A percentile compares a stretch with the other conserved stretches of the same genome.
These are phyloP conservation scores for Chrysolina oricalcia DNA, from an alignment of 2,888 invertebrate genomes.

Conservation along the genomic window DNA sequence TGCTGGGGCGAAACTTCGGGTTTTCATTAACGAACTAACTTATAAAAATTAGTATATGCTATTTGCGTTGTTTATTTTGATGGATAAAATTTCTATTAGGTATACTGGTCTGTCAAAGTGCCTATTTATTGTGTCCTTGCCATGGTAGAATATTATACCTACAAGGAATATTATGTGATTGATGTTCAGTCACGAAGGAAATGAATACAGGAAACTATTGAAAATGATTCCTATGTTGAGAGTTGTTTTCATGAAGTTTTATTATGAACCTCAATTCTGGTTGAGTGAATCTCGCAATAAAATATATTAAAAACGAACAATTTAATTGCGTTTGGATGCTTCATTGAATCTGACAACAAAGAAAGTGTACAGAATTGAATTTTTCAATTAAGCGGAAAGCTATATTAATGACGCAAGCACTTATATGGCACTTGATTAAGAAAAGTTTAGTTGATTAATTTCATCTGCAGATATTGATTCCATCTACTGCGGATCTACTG, in stretches of 20 bases:
- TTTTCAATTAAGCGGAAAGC: background rate
- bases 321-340: background rate
- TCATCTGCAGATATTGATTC: background rate
- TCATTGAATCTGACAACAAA: background rate
- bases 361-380: slow-evolving; percentile 12
- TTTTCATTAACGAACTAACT: no score
- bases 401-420: background rate
- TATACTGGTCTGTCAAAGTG: no score
- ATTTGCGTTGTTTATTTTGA: no score
- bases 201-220: background rate
- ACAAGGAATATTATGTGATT: no score
- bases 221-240: background rate
- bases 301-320: slow-evolving; percentile 7
- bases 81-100: no score
- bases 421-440: background rate
- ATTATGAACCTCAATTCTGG: background rate
- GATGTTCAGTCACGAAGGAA: no score
- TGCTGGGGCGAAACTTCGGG: no score
- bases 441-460: background rate
- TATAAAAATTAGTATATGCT: no score
- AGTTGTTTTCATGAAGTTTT: background rate
- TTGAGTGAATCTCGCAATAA: slow-evolving; percentile 1
- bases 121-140: no score
- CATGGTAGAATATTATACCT: no score
- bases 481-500: background rate